Conservation (phyloP, 2,888 invertebrate genomes). For the Rhagonycha fulva region DNA sequence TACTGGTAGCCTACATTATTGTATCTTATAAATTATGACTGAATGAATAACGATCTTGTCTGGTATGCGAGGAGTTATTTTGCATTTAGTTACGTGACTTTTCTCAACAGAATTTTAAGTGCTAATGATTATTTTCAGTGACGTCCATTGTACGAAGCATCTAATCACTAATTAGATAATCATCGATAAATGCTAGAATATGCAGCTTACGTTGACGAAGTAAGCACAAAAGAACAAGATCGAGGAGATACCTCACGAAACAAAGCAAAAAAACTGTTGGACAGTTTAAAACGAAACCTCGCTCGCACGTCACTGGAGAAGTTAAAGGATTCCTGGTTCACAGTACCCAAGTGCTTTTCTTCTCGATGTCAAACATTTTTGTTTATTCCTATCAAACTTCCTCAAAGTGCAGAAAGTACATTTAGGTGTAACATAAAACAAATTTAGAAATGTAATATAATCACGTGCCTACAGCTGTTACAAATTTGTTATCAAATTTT, state of each 20-base stretch:
- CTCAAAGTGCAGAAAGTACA: background rate
- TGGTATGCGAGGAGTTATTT: conserved; percentile 9
- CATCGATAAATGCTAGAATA: background rate
- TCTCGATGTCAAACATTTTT: background rate
- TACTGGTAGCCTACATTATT: background rate
- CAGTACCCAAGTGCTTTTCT: too few species aligned
- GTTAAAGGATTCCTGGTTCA: too few species aligned
- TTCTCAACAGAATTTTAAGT: background rate
- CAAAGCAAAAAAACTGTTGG: background rate
- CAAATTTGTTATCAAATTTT: background rate
- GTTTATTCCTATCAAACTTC: background rate
- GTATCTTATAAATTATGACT: background rate
- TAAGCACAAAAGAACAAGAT: background rate
- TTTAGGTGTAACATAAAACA: background rate
- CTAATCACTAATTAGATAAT: background rate
- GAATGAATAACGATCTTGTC: conserved; percentile 9
- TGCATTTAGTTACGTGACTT: conserved; percentile 12
- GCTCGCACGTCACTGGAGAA: too few species aligned
- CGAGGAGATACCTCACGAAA: background rate
- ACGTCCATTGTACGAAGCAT: background rate
- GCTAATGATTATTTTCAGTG: background rate
- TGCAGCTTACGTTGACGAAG: background rate
- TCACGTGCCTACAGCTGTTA: background rate
- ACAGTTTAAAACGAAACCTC: too few species aligned
- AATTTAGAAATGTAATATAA: background rate